phyloP scores from a whole-genome alignment of 2,888 invertebrate species.

The Polyommatus iphigenia region DNA sequence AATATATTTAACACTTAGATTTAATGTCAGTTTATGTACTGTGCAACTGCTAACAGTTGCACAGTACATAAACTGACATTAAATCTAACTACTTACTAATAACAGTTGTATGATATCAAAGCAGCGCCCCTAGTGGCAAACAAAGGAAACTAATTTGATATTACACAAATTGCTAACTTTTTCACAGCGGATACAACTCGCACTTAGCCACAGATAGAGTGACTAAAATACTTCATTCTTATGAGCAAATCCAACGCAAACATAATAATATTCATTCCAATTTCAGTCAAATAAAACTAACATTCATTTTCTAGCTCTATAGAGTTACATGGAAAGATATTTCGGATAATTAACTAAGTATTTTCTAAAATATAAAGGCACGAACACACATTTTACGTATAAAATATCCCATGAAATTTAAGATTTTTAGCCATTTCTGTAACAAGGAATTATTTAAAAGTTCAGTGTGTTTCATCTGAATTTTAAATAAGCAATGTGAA shows the following conservation, averaged over 20 bases:
- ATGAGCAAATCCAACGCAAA: neutral
- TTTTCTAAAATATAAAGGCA: constrained; percentile 17
- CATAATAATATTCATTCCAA: neutral
- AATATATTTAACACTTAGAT: neutral
- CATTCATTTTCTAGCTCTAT: neutral
- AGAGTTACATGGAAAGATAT: neutral
- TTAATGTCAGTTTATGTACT: no score
- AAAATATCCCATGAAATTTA: neutral
- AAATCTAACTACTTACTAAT: no score
- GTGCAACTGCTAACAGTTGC: no score
- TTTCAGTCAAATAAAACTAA: neutral
- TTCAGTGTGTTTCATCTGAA: neutral
- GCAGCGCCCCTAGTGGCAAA: no score
- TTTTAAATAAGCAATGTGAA: neutral
- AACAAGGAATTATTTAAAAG: neutral
- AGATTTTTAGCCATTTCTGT: neutral
- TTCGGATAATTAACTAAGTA: neutral
- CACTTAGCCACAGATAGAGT: no score
- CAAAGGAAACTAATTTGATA: no score
- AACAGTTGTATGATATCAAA: no score
- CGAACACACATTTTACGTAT: constrained; percentile 14
- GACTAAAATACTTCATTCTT: neutral
- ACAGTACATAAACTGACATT: no score
- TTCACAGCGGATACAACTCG: no score
- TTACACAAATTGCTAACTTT: no score